Conservation (phyloP, 2,797 vertebrate genomes). For the Hypotaenidia philippensis region DNA sequence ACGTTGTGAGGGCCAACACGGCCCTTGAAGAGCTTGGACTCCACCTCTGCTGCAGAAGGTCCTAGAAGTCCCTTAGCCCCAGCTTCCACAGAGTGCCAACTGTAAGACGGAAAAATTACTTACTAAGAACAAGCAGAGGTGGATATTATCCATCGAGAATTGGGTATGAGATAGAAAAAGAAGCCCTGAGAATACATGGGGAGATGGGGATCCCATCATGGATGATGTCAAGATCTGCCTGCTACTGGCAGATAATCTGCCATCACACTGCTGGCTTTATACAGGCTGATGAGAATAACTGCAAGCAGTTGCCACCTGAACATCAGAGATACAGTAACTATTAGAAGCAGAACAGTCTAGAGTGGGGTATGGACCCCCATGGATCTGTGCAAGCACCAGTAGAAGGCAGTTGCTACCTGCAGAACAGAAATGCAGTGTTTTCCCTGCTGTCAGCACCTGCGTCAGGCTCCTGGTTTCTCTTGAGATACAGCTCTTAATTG, state of each 20-base stretch:
- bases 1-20: not conserved
- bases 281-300: not conserved
- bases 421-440: conserved; percentile 48
- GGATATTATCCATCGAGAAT: not conserved
- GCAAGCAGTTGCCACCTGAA: conserved; percentile 3
- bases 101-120: not conserved
- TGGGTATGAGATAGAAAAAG: not conserved
- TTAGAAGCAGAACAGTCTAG: not conserved
- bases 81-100: not conserved
- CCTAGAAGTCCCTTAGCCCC: not conserved
- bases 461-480: conserved; percentile 58
- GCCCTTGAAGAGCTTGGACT: not conserved
- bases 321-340: not conserved
- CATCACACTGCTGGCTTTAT: not conserved
- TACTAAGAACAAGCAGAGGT: not conserved
- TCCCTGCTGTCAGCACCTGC: conserved; percentile 58
- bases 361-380: not conserved
- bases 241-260: not conserved
- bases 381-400: not conserved
- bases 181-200: not conserved
- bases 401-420: conserved; percentile 31
- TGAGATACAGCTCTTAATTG: conserved; percentile 74
- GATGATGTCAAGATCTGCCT: not conserved
- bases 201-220: not conserved
- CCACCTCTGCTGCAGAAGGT: conserved; percentile 1